Conservation (phyloP, 2,888 invertebrate species). For the Conus canariensis region DNA sequence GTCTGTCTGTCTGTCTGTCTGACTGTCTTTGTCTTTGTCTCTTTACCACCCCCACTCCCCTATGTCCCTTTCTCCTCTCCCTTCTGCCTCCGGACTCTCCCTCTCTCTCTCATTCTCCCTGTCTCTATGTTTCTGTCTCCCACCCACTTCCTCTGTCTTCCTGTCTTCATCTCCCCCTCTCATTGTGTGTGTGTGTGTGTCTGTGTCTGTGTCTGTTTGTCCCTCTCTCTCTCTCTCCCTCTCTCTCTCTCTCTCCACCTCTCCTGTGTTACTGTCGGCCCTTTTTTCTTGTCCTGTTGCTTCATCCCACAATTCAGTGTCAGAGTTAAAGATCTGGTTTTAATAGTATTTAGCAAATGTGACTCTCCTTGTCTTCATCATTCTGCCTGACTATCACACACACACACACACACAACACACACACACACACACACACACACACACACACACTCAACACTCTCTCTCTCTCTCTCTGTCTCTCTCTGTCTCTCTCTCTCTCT, state of each 20-base stretch:
- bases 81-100: not conserved
- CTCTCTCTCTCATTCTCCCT: not conserved
- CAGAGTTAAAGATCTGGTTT: no score
- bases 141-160: no score
- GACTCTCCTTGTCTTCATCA: no score
- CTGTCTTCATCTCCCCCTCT: no score
- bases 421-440: constrained; percentile 4
- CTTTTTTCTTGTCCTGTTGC: not conserved
- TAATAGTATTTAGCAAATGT: no score
- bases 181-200: not conserved
- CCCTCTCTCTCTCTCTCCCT: not conserved
- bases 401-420: constrained; percentile 78
- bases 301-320: not conserved
- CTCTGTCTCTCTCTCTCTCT: no score
- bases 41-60: no score
- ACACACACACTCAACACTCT: not conserved
- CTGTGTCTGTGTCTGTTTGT: not conserved
- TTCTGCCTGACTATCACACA: constrained; percentile 74
- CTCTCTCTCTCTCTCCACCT: not conserved
- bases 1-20: not conserved
- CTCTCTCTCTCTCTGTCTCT: no score
- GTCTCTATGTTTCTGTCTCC: not conserved
- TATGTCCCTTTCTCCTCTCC: no score
- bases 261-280: not conserved
- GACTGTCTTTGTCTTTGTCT: no score